Evolutionary conservation across 2,888 invertebrate genomes (phyloP).

Genomic region (Zele albiditarsus): DNA sequence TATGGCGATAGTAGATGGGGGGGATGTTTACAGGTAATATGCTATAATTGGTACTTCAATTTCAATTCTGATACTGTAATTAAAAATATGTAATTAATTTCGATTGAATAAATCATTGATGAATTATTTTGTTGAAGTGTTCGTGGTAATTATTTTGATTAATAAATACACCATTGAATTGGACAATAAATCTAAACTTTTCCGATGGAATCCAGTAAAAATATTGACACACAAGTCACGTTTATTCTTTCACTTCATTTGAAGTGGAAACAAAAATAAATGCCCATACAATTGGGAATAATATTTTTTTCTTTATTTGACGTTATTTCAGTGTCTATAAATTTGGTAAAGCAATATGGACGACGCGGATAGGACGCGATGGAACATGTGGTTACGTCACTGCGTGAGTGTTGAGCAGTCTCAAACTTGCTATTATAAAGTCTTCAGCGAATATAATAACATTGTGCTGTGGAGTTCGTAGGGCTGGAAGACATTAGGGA

Average conservation of each 20-base stretch:
- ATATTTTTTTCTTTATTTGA: slow-evolving; percentile 1
- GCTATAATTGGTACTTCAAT: too few species aligned
- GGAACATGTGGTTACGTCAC: slow-evolving; percentile 34
- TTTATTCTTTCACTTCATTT: neutral
- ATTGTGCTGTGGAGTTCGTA: slow-evolving; percentile 61
- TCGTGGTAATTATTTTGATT: too few species aligned
- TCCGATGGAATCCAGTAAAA: neutral
- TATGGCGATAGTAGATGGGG: neutral
- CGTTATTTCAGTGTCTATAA: slow-evolving; percentile 40
- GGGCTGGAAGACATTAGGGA: slow-evolving; percentile 72
- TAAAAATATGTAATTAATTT: neutral
- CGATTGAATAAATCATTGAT: neutral
- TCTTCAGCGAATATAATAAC: slow-evolving; percentile 72
- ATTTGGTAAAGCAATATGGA: slow-evolving; percentile 47
- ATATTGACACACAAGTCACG: neutral
- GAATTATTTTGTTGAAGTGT: neutral
- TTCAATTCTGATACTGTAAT: neutral
- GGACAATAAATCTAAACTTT: neutral
- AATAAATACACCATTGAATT: too few species aligned
- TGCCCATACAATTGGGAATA: neutral
- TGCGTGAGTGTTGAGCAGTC: slow-evolving; percentile 69
- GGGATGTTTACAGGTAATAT: neutral
- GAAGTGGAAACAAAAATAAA: neutral
- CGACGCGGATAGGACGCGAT: slow-evolving; percentile 39
- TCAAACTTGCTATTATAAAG: slow-evolving; percentile 70